These are phyloP conservation scores for Trileptium ribeirensis DNA, from an alignment of 2,888 invertebrate genomes.

Conservation along the genomic window DNA sequence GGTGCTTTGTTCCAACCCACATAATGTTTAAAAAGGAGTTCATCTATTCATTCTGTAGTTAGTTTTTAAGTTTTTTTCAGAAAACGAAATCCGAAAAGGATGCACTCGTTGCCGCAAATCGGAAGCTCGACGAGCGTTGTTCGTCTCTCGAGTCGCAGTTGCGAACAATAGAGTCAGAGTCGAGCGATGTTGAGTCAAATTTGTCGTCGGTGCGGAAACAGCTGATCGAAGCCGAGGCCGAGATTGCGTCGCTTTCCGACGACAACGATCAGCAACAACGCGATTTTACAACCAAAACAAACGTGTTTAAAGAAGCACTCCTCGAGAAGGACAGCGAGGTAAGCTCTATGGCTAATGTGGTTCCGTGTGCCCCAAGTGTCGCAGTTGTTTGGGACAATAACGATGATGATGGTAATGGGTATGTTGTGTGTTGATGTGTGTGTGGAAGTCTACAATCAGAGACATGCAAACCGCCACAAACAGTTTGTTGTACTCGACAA, in stretches of 20 bases:
- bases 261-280: background rate
- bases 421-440: too few species aligned
- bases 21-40: too few species aligned
- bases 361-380: too few species aligned
- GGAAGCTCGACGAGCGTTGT: background rate
- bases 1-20: too few species aligned
- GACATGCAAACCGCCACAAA: too few species aligned
- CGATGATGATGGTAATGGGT: too few species aligned
- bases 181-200: background rate
- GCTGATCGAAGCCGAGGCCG: background rate
- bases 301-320: background rate
- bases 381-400: too few species aligned
- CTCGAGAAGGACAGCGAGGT: background rate
- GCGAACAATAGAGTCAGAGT: background rate
- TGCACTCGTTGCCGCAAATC: background rate
- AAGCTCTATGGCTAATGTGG: too few species aligned
- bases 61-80: background rate
- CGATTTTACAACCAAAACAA: background rate
- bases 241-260: background rate
- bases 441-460: too few species aligned
- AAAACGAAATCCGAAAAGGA: background rate
- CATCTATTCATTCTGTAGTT: too few species aligned
- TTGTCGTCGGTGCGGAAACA: background rate
- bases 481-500: too few species aligned
- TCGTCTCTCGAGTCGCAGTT: background rate